A percentile compares a stretch with the other conserved stretches of the same genome.
Conservation (phyloP, 2,888 invertebrate species). For the Megaustenia siamemsis region DNA sequence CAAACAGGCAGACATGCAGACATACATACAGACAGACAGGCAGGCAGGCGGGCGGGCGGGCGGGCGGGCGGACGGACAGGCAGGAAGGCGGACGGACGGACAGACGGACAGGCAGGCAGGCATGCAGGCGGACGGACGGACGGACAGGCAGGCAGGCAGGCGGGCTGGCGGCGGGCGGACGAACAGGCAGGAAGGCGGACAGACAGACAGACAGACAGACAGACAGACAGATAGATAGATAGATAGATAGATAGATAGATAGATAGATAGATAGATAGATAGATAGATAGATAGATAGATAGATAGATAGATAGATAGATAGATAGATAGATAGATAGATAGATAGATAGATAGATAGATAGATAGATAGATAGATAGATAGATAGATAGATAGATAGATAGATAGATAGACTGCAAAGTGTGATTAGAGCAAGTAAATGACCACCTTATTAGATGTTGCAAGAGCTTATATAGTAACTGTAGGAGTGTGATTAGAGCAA, state of each 20-base stretch:
- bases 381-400: not conserved
- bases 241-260: conserved; percentile 4
- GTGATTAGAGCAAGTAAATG: too few species aligned
- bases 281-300: conserved; percentile 8
- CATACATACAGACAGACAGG: too few species aligned
- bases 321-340: conserved; percentile 4
- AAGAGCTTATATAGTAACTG: too few species aligned
- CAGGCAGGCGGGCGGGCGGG: too few species aligned
- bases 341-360: too few species aligned
- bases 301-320: conserved; percentile 6
- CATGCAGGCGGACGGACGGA: not conserved
- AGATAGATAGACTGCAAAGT: not conserved
- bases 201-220: not conserved
- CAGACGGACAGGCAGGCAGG: not conserved
- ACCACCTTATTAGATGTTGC: too few species aligned
- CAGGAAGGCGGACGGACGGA: not conserved
- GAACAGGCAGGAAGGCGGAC: not conserved
- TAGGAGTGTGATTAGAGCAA: too few species aligned
- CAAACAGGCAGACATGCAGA: too few species aligned
- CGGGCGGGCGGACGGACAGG: too few species aligned
- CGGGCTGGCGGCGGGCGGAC: too few species aligned
- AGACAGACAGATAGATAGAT: not conserved
- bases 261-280: conserved; percentile 13
- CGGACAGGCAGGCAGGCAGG: not conserved
- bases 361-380: not conserved